phyloP scores from a whole-genome alignment of 2,888 invertebrate genomes.

The Nasonovia ribisnigri region DNA sequence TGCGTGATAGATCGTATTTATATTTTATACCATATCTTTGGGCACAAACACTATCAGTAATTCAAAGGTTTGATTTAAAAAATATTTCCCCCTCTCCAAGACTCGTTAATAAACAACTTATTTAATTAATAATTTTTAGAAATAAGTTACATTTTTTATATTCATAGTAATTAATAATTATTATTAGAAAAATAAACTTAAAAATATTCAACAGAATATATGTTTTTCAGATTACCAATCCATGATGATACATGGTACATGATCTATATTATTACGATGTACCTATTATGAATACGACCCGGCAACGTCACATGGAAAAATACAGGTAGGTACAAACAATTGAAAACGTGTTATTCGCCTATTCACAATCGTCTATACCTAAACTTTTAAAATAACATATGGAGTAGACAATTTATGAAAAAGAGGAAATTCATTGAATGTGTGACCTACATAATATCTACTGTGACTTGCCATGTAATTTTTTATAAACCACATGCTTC shows the following conservation, averaged over 20 bases:
- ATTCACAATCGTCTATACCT: background rate
- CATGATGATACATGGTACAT: too few species aligned
- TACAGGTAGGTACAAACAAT: background rate
- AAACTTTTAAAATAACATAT: background rate
- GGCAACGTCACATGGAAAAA: background rate
- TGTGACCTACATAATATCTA: background rate
- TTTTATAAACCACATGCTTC: background rate
- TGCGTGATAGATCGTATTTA: background rate
- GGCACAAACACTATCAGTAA: background rate
- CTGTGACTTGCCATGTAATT: background rate
- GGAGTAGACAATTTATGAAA: background rate
- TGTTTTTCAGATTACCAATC: background rate
- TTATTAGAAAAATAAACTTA: background rate
- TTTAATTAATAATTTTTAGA: background rate
- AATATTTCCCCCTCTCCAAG: background rate
- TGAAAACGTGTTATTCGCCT: background rate
- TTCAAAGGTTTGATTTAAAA: background rate
- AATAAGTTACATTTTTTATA: background rate
- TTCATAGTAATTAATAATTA: background rate
- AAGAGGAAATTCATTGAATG: background rate
- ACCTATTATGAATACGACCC: background rate
- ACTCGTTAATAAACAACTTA: background rate
- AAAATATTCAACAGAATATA: background rate
- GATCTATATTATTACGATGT: too few species aligned
- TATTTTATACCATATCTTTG: background rate